Base-by-base conservation (phyloP, 2,888 invertebrate genomes). In the Papilio protenor region DNA sequence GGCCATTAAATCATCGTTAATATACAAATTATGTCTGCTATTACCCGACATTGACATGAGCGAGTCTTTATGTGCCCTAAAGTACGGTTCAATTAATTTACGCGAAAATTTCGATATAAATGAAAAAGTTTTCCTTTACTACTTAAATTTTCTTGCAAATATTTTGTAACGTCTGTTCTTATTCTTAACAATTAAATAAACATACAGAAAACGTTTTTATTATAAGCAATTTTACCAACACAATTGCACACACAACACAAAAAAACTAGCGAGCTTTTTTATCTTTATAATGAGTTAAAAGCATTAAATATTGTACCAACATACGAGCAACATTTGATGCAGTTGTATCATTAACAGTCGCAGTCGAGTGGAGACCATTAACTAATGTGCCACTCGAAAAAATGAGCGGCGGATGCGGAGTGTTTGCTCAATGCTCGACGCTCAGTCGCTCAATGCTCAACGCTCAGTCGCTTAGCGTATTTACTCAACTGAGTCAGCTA, bases 311-410 rank as follows among this genome's bases (percentile, higher is more conserved):
- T 1, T 18, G 66, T 18, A 40, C 2, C 14, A 33, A 8, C 45
- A 21, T 45, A 61, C 23, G 27, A 61, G 61, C 16, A 69, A 45
- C 45, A n/a, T 69, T n/a, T 45, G 66, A 69, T 69, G 66, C 66
- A 69, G 66, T 45, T 69, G 66, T 69, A 69, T 69, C 66, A 69
- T 45, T 45, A 45, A n/a, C 33, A 40, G 64, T 64, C 64, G 64
- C 66, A 45, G 66, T 69, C 66, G 66, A 69, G 66, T 69, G 66
- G n/a, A n/a, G 21, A 21, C 45, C 66, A 69, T 69, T 40, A 71
- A 76, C 71, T 49, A 76, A 76, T 57, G 52, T 49, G 72, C 77
- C 77, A 77, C 73, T 77, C 55, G 73, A 77, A 73, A 72, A 64
- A 75, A 77, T 40, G 33, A 77, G 52, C 72, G 52, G 16, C 64